These are phyloP conservation scores for Caradrina kadenii DNA, from an alignment of 2,888 invertebrate genomes.

Conservation along the genomic window DNA sequence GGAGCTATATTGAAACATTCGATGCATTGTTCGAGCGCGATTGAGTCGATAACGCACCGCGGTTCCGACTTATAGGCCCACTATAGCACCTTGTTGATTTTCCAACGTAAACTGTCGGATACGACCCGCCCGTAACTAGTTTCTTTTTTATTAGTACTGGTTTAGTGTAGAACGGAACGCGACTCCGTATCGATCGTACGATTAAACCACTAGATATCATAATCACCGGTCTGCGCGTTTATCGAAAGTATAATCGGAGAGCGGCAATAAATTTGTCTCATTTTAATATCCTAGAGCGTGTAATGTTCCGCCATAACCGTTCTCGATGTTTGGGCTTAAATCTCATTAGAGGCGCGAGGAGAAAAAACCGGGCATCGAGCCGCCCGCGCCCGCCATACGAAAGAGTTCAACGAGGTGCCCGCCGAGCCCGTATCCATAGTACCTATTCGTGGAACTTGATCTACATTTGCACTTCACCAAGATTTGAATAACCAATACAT, in stretches of 20 bases:
- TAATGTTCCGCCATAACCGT: constrained; percentile 81
- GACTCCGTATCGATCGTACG: constrained; percentile 87
- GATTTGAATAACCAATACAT: neutral
- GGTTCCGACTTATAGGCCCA: constrained; percentile 79
- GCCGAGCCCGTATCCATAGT: constrained; percentile 58
- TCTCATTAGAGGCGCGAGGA: constrained; percentile 74
- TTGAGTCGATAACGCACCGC: constrained; percentile 87
- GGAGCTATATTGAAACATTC: constrained; percentile 89
- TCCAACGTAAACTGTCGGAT: constrained; percentile 88
- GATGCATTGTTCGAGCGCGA: constrained; percentile 87
- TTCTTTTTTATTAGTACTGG: constrained; percentile 90
- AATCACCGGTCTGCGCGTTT: constrained; percentile 90
- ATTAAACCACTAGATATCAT: constrained; percentile 89
- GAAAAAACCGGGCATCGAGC: constrained; percentile 65
- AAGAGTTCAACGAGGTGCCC: constrained; percentile 86
- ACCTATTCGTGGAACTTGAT: constrained; percentile 9
- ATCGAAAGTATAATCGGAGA: constrained; percentile 89
- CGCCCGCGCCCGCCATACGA: constrained; percentile 73
- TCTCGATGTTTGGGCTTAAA: constrained; percentile 79
- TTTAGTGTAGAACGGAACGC: constrained; percentile 89
- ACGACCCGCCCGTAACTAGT: constrained; percentile 85
- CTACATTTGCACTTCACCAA: constrained; percentile 6
- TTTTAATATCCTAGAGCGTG: constrained; percentile 88
- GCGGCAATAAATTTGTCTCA: constrained; percentile 90
- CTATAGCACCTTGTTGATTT: constrained; percentile 88